Evolutionary conservation across 1,140 invertebrate genomes (phyloP).

Genomic region (Monomorium pharaonis): DNA sequence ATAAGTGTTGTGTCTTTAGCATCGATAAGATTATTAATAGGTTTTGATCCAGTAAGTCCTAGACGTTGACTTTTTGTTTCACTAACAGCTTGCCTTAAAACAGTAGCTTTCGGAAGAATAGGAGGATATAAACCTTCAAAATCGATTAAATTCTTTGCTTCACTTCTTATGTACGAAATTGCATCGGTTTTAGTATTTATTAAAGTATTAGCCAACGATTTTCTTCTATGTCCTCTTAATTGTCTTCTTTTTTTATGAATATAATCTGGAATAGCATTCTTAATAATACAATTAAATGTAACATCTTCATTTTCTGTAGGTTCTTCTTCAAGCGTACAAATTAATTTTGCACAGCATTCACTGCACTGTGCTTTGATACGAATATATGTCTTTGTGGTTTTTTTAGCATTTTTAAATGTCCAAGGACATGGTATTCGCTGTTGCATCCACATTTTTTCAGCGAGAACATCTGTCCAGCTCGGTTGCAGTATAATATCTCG

Average conservation of each 20-base stretch:
- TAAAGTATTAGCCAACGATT: neutral
- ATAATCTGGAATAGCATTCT: neutral
- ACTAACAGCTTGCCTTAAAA: neutral
- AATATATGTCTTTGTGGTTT: too few relatives aligned
- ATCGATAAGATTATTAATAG: conserved; percentile 9
- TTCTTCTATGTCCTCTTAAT: neutral
- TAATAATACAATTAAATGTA: neutral
- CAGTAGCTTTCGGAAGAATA: neutral
- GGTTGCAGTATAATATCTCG: too few relatives aligned
- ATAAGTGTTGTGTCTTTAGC: neutral
- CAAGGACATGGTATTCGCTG: too few relatives aligned
- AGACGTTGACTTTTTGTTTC: neutral
- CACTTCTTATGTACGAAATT: neutral
- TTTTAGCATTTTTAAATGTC: too few relatives aligned
- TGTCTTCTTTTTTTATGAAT: neutral
- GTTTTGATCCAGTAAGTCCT: neutral
- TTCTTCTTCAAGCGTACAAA: neutral
- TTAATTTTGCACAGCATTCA: neutral
- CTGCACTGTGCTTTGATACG: neutral
- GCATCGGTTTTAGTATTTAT: neutral
- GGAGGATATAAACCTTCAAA: neutral
- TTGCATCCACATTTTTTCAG: too few relatives aligned
- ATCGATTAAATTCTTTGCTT: neutral
- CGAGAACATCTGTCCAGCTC: too few relatives aligned
- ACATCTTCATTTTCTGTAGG: neutral